Evolutionary conservation across 2,888 invertebrate genomes (phyloP).

Genomic region (Helicoverpa assulta): DNA sequence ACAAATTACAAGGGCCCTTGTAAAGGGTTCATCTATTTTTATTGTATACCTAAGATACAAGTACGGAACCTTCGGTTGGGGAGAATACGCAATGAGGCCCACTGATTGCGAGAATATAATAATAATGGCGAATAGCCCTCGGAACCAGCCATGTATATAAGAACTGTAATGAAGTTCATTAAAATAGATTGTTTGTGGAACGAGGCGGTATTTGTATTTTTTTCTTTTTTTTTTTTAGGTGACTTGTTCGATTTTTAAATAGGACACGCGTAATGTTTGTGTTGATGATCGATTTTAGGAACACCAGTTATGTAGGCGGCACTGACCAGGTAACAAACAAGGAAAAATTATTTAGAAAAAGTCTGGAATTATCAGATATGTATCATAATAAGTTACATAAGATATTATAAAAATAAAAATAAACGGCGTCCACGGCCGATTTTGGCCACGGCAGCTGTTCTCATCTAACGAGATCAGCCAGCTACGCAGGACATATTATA

Average conservation of each 20-base stretch:
- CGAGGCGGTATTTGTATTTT: conserved; percentile 3
- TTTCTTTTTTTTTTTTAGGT: neutral
- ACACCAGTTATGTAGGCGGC: too few species aligned
- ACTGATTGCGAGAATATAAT: conserved; percentile 61
- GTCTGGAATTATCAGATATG: too few species aligned
- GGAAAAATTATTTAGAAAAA: too few species aligned
- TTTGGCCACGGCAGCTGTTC: too few species aligned
- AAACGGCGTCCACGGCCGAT: too few species aligned
- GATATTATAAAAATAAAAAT: too few species aligned
- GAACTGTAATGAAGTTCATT: conserved; percentile 44
- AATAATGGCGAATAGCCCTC: conserved; percentile 51
- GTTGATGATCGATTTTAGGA: too few species aligned
- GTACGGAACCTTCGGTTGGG: conserved; percentile 56
- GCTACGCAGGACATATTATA: too few species aligned
- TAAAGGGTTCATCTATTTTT: conserved; percentile 77
- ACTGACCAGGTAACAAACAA: too few species aligned
- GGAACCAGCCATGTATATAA: conserved; percentile 27
- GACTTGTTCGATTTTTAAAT: conserved; percentile 1
- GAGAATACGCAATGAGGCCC: conserved; percentile 64
- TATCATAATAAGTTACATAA: too few species aligned
- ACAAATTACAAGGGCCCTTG: conserved; percentile 73
- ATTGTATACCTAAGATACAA: conserved; percentile 66
- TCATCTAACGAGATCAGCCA: too few species aligned
- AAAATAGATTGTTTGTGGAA: conserved; percentile 39
- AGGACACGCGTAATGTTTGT: neutral